Evolutionary conservation across 2,797 vertebrate genomes (phyloP).

Genomic region (Leptatherina wallacei): DNA sequence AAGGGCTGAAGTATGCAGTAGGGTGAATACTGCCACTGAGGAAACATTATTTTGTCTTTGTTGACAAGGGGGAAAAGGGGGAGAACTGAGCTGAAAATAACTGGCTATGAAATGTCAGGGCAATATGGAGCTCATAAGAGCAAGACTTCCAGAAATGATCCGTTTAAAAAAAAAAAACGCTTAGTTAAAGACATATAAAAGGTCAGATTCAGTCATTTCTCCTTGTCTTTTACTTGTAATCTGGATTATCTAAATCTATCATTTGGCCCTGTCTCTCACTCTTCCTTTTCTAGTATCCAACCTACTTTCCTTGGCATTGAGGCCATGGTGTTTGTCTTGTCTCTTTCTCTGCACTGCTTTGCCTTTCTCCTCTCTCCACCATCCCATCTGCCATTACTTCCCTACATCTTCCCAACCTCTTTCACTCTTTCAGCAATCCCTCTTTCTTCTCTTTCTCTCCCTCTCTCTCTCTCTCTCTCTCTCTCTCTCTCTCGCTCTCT

Average conservation of each 20-base stretch:
- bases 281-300: slow-evolving; percentile 23
- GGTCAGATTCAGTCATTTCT: background rate
- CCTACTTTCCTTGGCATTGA: slow-evolving; percentile 50
- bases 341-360: slow-evolving; percentile 51
- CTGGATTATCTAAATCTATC: slow-evolving; percentile 7
- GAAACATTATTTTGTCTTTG: slow-evolving; percentile 60
- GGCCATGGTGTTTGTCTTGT: slow-evolving; percentile 47
- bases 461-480: slow-evolving; percentile 49
- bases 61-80: slow-evolving; percentile 8
- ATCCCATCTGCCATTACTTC: slow-evolving; percentile 52
- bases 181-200: slow-evolving; percentile 11
- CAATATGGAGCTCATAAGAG: slow-evolving; percentile 12
- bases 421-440: slow-evolving; percentile 53
- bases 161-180: slow-evolving; percentile 29
- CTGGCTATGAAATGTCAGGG: slow-evolving; percentile 33
- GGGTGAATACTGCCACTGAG: slow-evolving; percentile 49
- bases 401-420: slow-evolving; percentile 51
- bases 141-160: slow-evolving; percentile 23
- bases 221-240: slow-evolving; percentile 24
- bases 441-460: slow-evolving; percentile 39
- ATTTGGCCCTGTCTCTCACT: slow-evolving; percentile 15
- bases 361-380: slow-evolving; percentile 41
- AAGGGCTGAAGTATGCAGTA: slow-evolving; percentile 44
- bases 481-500: slow-evolving; percentile 44
- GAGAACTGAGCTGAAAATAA: slow-evolving; percentile 38